A percentile compares a stretch with the other conserved stretches of the same genome.
Evolutionary conservation across 1,140 invertebrate genomes (phyloP).

Genomic region (Leptinotarsa lineolata): DNA sequence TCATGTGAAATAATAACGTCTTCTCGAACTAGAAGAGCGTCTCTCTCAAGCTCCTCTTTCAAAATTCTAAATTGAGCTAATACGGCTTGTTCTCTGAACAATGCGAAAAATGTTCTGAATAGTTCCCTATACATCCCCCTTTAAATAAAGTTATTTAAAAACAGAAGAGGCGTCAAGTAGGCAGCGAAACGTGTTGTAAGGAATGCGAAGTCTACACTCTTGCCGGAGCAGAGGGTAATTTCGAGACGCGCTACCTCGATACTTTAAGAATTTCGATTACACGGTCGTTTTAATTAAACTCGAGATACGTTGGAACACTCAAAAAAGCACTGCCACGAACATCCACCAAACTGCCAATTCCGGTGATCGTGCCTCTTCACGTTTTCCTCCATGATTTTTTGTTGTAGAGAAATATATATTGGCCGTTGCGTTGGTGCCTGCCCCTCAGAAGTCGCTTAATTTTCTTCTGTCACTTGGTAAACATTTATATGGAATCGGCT

Average conservation of each 20-base stretch:
- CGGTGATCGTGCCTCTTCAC: not conserved
- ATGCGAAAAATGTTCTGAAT: constrained; percentile 6
- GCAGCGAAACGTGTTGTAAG: constrained; percentile 10
- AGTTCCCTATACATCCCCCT: not conserved
- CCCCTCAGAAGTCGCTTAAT: too few species aligned
- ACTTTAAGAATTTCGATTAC: constrained; percentile 28
- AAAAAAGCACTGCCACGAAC: constrained; percentile 6
- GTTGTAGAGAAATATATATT: too few species aligned
- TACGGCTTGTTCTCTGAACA: not conserved
- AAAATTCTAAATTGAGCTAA: too few species aligned
- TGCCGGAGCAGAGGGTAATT: not conserved
- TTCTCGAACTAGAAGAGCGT: not conserved
- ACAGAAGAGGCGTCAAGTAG: constrained; percentile 20
- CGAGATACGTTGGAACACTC: constrained; percentile 21
- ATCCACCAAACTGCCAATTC: constrained; percentile 10
- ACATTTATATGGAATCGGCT: too few species aligned
- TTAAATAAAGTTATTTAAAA: constrained; percentile 19
- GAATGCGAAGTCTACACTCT: constrained; percentile 11
- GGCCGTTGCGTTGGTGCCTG: too few species aligned
- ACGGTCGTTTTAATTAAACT: constrained; percentile 26
- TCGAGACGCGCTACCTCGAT: constrained; percentile 15
- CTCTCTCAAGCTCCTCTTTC: too few species aligned
- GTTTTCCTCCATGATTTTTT: not conserved
- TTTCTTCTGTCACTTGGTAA: too few species aligned
- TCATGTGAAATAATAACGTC: not conserved